Conservation (phyloP, 2,113 vertebrate species). For the Plecotus auritus region DNA sequence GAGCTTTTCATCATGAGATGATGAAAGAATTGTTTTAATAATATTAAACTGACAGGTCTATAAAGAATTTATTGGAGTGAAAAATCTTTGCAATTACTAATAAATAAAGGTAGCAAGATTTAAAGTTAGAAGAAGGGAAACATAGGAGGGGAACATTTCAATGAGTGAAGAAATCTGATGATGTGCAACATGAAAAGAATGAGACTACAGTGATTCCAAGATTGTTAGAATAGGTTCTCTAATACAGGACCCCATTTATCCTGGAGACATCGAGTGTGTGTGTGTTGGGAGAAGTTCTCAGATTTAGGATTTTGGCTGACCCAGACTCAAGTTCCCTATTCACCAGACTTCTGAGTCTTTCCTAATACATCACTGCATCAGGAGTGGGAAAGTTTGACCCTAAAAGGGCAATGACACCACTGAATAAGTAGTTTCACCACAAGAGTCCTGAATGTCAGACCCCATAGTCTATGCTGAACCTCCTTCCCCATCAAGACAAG, state of each 20-base stretch:
- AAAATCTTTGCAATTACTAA: background rate
- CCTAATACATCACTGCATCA: background rate
- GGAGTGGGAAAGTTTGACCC: background rate
- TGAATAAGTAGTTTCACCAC: background rate
- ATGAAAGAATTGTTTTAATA: background rate
- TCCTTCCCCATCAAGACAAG: background rate
- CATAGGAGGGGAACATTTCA: background rate
- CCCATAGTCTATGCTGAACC: background rate
- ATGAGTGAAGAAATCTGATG: background rate
- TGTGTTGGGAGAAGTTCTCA: background rate
- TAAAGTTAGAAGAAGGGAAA: background rate
- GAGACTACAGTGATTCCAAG: background rate
- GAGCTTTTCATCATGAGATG: background rate
- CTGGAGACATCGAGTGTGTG: background rate
- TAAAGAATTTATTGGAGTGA: background rate
- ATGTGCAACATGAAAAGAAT: background rate
- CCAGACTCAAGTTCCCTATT: background rate
- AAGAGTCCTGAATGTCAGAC: background rate
- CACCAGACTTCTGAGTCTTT: background rate
- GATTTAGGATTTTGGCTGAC: background rate
- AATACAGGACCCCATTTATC: background rate
- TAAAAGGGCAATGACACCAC: background rate
- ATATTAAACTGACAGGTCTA: background rate
- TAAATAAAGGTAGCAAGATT: background rate
- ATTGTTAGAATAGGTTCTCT: background rate